Evolutionary conservation across 2,113 vertebrate species (phyloP), one percentile per base, ranked within the genome.

Genomic region (Megaceryle maxima): DNA sequence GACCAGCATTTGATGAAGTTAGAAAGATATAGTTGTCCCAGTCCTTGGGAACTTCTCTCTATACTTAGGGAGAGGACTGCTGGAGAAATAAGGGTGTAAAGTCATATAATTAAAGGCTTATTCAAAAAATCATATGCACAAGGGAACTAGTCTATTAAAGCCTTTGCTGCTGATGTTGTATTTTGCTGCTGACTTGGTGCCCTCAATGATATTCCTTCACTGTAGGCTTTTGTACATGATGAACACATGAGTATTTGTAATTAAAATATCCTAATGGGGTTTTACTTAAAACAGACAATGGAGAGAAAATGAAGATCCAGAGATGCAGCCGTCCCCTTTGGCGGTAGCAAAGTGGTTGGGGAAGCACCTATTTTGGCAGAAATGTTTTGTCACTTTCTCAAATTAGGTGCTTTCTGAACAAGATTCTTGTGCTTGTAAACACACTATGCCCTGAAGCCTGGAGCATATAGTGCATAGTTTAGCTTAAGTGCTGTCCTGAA

Each of bases 121-220:
- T 29, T 73, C 21, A 59, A 78, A 74, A 76, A 63, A 21, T 16
- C 24, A 4, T 17, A 21, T 4, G 41, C 1, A 1, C 37, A 10
- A 39, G 60, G 43, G 51, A 73, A 19, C 62, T 63, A 53, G 16
- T 83, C 60, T 77, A 59, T 56, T 26, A 43, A 64, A 90, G 43
- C 28, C 22, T 1, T 1, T 0, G 0, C 21, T 56, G 39, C n/a
- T 33, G 26, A 19, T n/a, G 14, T 13, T 1, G 1, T 77, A 4
- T 72, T 57, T 76, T 51, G 16, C 43, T 62, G 35, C 6, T 57
- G 37, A 20, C 37, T 35, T 8, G 31, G 17, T n/a, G 88, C 74
- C 29, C 37, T 78, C 48, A 44, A 1, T 2, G 1, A 9, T 11
- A 11, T 29, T 85, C 31, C 43, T 53, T 78, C 70, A 37, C n/a